Evolutionary conservation across 2,888 invertebrate genomes (phyloP).

Genomic region (Polymixis flavicincta): DNA sequence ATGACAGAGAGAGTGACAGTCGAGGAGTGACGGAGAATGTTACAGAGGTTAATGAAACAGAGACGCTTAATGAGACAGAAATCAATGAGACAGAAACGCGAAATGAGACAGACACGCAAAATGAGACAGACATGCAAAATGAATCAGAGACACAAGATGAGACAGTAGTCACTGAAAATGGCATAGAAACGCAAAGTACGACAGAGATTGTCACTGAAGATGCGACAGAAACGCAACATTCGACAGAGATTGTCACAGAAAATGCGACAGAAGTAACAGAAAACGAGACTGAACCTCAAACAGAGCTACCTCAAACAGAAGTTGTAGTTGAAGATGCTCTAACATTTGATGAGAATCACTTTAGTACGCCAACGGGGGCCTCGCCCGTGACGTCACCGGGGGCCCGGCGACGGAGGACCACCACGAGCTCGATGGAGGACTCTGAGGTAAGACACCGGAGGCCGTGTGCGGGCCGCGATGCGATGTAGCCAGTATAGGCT

Average conservation of each 20-base stretch:
- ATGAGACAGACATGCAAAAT: not conserved
- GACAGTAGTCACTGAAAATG: not conserved
- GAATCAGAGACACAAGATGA: not conserved
- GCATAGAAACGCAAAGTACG: not conserved
- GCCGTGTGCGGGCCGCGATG: constrained; percentile 72
- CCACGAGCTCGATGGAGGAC: constrained; percentile 83
- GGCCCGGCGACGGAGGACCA: constrained; percentile 73
- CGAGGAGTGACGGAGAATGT: constrained; percentile 24
- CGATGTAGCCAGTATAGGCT: constrained; percentile 62
- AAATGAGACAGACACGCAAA: constrained; percentile 1
- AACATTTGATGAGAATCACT: constrained; percentile 89
- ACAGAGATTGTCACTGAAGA: not conserved
- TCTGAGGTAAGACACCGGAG: constrained; percentile 86
- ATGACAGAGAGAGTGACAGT: constrained; percentile 30
- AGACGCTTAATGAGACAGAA: constrained; percentile 17
- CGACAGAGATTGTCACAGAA: constrained; percentile 14
- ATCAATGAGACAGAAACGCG: not conserved
- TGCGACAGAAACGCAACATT: constrained; percentile 2
- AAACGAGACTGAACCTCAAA: constrained; percentile 35
- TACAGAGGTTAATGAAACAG: constrained; percentile 12
- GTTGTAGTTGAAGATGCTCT: constrained; percentile 68
- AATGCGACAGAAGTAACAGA: constrained; percentile 26
- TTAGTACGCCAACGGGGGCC: constrained; percentile 85
- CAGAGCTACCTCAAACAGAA: constrained; percentile 66
- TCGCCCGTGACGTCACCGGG: constrained; percentile 76